These are phyloP conservation scores for Atractosteus spatula DNA, from an alignment of 2,113 vertebrate species.

Conservation along the genomic window DNA sequence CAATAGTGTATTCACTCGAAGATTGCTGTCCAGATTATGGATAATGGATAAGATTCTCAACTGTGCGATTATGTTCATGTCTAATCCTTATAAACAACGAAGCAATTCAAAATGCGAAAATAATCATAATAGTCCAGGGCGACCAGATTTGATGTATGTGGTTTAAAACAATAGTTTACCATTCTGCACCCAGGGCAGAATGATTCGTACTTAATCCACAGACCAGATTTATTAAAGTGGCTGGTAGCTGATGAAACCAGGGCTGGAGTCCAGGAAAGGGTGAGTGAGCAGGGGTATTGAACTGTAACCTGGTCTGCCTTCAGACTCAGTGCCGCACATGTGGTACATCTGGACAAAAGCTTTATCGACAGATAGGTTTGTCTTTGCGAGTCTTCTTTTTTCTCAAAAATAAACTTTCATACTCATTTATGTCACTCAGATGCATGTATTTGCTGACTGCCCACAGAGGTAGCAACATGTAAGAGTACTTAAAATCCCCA, in stretches of 20 bases:
- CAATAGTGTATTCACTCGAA: too few species aligned
- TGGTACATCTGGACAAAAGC: slow-evolving; percentile 32
- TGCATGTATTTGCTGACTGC: slow-evolving; percentile 37
- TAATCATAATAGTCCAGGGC: too few species aligned
- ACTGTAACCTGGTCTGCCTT: background rate
- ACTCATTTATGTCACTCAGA: slow-evolving; percentile 30
- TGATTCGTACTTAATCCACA: background rate
- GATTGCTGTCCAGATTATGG: too few species aligned
- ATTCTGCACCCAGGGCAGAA: too few species aligned
- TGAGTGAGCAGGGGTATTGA: background rate
- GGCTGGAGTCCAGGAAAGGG: background rate
- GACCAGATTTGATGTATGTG: too few species aligned
- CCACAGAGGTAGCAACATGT: slow-evolving; percentile 2
- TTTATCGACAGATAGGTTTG: slow-evolving; percentile 35
- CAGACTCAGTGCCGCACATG: slow-evolving; percentile 6
- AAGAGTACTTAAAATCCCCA: background rate
- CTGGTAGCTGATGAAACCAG: background rate
- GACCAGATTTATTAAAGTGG: background rate
- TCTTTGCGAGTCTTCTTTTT: slow-evolving; percentile 13
- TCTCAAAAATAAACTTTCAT: slow-evolving; percentile 27
- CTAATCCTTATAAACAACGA: too few species aligned
- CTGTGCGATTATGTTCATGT: too few species aligned
- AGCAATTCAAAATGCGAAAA: too few species aligned
- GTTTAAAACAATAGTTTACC: too few species aligned
- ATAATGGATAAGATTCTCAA: too few species aligned